These are phyloP conservation scores for Montipora capricornis DNA, from an alignment of 64 coral and sea anemone species.

Conservation along the genomic window DNA sequence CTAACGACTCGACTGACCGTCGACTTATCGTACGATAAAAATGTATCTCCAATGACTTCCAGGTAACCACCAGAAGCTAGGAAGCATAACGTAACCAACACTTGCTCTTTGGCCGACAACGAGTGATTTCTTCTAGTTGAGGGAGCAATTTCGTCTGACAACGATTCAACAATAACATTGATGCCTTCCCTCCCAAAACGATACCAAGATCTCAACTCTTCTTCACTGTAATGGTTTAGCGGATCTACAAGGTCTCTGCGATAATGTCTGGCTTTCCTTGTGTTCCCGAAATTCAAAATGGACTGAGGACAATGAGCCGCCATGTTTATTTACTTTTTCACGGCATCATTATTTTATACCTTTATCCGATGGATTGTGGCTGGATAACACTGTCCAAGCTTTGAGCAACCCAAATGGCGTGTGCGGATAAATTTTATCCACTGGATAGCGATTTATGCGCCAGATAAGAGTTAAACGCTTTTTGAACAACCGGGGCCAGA, in stretches of 20 bases:
- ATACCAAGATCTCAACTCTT: conserved; percentile 46
- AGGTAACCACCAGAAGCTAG: conserved; percentile 33
- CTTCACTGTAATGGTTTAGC: background rate
- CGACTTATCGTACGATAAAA: conserved; percentile 50
- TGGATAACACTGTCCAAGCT: conserved; percentile 27
- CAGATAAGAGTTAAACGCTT: background rate
- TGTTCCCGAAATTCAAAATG: background rate
- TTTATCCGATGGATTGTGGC: conserved; percentile 57
- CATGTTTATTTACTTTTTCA: conserved; percentile 26
- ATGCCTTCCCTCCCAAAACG: conserved; percentile 41
- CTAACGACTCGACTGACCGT: conserved; percentile 48
- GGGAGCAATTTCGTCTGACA: conserved; percentile 39
- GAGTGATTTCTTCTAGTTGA: conserved; percentile 17
- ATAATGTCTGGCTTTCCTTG: conserved; percentile 14
- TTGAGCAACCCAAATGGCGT: conserved; percentile 34
- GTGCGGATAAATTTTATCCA: conserved; percentile 30
- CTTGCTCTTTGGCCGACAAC: conserved; percentile 11
- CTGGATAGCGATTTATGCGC: background rate
- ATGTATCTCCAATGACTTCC: conserved; percentile 50
- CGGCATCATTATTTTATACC: conserved; percentile 14
- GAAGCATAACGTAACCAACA: conserved; percentile 30
- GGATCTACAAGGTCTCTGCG: background rate
- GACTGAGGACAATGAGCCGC: background rate
- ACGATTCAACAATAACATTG: conserved; percentile 27
- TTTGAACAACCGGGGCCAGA: conserved; percentile 14